Percentiles rank a stretch among this genome's conserved stretches.
These are phyloP conservation scores for Ophioderma brevispina DNA, from an alignment of 35 echinoderm and acorn worm genomes.

Conservation along the genomic window DNA sequence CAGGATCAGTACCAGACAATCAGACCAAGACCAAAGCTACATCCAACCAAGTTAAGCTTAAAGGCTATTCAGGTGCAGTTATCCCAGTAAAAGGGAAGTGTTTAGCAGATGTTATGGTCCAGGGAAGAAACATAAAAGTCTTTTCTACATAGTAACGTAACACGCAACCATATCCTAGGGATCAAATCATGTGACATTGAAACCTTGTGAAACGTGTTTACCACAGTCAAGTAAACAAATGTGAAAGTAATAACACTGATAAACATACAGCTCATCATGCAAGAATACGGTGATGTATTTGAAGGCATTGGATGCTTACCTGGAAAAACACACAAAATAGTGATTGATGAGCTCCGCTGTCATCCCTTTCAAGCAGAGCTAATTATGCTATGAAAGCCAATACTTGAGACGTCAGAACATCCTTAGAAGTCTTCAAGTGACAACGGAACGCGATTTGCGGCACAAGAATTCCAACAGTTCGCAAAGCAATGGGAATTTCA, in stretches of 20 bases:
- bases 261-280: neutral
- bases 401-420: constrained; percentile 43
- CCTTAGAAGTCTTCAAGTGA: constrained; percentile 38
- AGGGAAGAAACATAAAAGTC: neutral
- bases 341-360: neutral
- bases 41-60: too few species aligned
- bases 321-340: neutral
- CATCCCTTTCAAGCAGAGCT: neutral
- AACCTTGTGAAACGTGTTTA: neutral
- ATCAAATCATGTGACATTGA: neutral
- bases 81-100: neutral
- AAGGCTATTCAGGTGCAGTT: neutral
- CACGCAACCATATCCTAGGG: constrained; percentile 4
- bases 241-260: neutral
- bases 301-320: neutral
- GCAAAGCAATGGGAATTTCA: constrained; percentile 57
- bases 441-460: constrained; percentile 69
- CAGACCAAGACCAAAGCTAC: too few species aligned
- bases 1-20: too few species aligned
- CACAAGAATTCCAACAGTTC: constrained; percentile 65
- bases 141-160: constrained; percentile 9
- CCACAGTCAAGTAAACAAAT: neutral
- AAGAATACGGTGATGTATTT: neutral
- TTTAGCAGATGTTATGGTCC: neutral
- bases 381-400: constrained; percentile 29